phyloP scores from a whole-genome alignment of 2,797 vertebrate species.

The Tokudaia tokunoshimensis region DNA sequence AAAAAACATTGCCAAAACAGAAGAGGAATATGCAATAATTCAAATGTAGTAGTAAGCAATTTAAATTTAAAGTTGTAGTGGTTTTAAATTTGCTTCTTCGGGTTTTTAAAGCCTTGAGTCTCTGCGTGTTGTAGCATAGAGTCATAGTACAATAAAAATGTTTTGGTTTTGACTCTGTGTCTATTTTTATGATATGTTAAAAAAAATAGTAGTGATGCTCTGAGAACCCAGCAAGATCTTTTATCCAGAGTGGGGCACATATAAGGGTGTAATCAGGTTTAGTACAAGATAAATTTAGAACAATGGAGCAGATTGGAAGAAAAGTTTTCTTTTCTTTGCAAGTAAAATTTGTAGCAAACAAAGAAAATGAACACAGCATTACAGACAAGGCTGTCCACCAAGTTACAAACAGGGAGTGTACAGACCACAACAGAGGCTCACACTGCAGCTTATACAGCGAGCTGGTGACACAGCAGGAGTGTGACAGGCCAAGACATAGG shows the following conservation, averaged over 20 bases:
- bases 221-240: neutral
- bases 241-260: neutral
- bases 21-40: neutral
- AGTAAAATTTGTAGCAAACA: slow-evolving; percentile 25
- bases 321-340: neutral
- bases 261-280: neutral
- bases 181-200: neutral
- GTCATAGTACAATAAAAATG: neutral
- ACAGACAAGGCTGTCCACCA: neutral
- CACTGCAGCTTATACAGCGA: neutral
- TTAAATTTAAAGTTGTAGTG: neutral
- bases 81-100: neutral
- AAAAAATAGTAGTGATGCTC: neutral
- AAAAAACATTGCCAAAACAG: neutral
- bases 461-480: neutral
- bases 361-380: neutral
- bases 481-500: rapidly evolving
- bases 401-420: neutral
- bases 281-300: neutral
- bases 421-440: neutral
- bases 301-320: neutral
- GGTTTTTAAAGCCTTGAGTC: neutral
- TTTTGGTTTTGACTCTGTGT: slow-evolving; percentile 24
- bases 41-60: neutral
- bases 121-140: neutral